Evolutionary conservation across 1,140 invertebrate species (phyloP).

Genomic region (Parasteatoda tepidariorum): DNA sequence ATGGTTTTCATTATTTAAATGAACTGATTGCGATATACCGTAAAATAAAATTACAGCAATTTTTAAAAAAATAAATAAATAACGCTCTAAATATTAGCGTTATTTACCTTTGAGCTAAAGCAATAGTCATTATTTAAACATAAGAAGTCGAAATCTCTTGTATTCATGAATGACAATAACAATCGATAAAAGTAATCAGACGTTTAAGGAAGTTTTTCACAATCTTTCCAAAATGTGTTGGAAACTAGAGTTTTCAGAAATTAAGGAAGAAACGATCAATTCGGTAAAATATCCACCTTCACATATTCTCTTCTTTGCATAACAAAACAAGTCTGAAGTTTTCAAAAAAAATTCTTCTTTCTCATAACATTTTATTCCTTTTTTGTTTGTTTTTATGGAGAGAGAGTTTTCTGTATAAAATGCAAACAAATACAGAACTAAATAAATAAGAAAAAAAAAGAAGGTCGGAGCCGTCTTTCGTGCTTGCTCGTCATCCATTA

Average conservation of each 20-base stretch:
- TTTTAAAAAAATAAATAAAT: too few species aligned
- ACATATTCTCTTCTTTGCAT: background rate
- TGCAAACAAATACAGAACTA: slow-evolving; percentile 53
- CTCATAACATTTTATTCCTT: slow-evolving; percentile 8
- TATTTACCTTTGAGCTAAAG: too few species aligned
- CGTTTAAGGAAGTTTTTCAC: slow-evolving; percentile 1
- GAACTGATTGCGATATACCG: too few species aligned
- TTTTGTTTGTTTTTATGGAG: slow-evolving; percentile 1
- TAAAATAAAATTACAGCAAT: too few species aligned
- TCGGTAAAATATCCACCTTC: background rate
- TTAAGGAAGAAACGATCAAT: background rate
- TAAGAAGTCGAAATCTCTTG: background rate
- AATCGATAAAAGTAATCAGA: slow-evolving; percentile 36
- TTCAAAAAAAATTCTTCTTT: slow-evolving; percentile 21
- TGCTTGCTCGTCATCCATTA: slow-evolving; percentile 45
- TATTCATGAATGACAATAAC: background rate
- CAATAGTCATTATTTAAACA: too few species aligned
- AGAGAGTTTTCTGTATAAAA: slow-evolving; percentile 12
- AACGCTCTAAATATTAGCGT: too few species aligned
- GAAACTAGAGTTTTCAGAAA: background rate
- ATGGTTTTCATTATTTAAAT: too few species aligned
- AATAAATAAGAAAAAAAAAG: slow-evolving; percentile 1
- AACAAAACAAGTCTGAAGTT: slow-evolving; percentile 1
- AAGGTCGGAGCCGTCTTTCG: slow-evolving; percentile 13
- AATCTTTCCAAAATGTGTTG: background rate